Evolutionary conservation across 2,797 vertebrate species (phyloP).

Genomic region (Sebastes trivittatus): DNA sequence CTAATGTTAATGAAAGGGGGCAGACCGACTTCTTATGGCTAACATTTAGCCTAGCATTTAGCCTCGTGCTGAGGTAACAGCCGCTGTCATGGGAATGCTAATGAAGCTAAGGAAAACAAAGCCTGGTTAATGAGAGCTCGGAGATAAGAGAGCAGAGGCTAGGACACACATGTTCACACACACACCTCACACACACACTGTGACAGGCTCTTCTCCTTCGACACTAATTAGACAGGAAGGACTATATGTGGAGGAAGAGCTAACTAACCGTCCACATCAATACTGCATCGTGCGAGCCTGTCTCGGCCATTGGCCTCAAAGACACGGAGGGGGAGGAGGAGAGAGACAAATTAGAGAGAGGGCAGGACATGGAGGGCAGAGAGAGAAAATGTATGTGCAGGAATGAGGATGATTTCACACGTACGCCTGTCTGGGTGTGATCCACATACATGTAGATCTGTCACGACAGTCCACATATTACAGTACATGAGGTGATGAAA

Average conservation of each 20-base stretch:
- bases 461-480: background rate
- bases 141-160: slow-evolving; percentile 76
- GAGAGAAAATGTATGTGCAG: slow-evolving; percentile 17
- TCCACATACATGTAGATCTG: background rate
- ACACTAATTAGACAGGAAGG: slow-evolving; percentile 79
- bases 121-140: slow-evolving; percentile 77
- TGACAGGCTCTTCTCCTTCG: slow-evolving; percentile 54
- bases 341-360: slow-evolving; percentile 60
- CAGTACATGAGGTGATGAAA: background rate
- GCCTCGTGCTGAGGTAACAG: slow-evolving; percentile 69
- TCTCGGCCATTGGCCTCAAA: slow-evolving; percentile 59
- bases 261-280: slow-evolving; percentile 76
- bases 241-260: slow-evolving; percentile 75
- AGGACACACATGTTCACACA: slow-evolving; percentile 44
- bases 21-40: slow-evolving; percentile 51
- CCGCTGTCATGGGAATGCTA: slow-evolving; percentile 79
- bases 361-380: slow-evolving; percentile 35
- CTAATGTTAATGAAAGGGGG: slow-evolving; percentile 59
- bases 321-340: slow-evolving; percentile 16
- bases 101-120: slow-evolving; percentile 84
- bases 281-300: slow-evolving; percentile 59
- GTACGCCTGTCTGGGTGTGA: slow-evolving; percentile 3
- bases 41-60: slow-evolving; percentile 74
- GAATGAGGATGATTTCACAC: slow-evolving; percentile 46
- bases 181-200: slow-evolving; percentile 14